These are phyloP conservation scores for Agrotis exclamationis DNA, from an alignment of 2,888 invertebrate genomes.

Conservation along the genomic window DNA sequence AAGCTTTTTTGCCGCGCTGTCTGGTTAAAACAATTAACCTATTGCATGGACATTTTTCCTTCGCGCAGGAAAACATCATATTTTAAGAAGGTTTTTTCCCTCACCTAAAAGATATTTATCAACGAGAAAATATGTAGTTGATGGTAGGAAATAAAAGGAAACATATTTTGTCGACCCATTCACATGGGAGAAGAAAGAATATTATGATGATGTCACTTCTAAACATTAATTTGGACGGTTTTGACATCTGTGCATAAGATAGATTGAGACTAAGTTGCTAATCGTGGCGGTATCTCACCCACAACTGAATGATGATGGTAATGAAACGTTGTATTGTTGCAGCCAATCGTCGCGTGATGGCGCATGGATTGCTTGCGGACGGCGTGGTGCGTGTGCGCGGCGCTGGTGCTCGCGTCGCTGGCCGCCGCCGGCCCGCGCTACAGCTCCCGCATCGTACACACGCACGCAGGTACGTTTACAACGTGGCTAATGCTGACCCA, in stretches of 20 bases:
- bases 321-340: slow-evolving; percentile 42
- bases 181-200: too few species aligned
- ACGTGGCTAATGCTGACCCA: too few species aligned
- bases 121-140: too few species aligned
- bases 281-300: too few species aligned
- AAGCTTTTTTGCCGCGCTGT: slow-evolving; percentile 35
- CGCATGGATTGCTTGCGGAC: slow-evolving; percentile 88
- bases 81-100: too few species aligned
- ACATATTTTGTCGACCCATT: too few species aligned
- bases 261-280: not conserved
- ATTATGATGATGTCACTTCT: too few species aligned
- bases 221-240: too few species aligned
- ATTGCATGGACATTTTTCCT: slow-evolving; percentile 18
- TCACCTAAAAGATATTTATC: too few species aligned
- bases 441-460: slow-evolving; percentile 95
- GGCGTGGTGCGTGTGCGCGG: slow-evolving; percentile 87
- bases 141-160: too few species aligned
- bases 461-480: slow-evolving; percentile 91
- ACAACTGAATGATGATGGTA: too few species aligned
- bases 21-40: slow-evolving; percentile 39
- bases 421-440: slow-evolving; percentile 92
- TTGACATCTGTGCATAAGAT: not conserved
- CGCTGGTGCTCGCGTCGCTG: slow-evolving; percentile 82
- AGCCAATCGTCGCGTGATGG: slow-evolving; percentile 88
- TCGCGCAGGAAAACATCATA: not conserved